Evolutionary conservation across 2,888 invertebrate species (phyloP).

Genomic region (Orchesella flavescens): DNA sequence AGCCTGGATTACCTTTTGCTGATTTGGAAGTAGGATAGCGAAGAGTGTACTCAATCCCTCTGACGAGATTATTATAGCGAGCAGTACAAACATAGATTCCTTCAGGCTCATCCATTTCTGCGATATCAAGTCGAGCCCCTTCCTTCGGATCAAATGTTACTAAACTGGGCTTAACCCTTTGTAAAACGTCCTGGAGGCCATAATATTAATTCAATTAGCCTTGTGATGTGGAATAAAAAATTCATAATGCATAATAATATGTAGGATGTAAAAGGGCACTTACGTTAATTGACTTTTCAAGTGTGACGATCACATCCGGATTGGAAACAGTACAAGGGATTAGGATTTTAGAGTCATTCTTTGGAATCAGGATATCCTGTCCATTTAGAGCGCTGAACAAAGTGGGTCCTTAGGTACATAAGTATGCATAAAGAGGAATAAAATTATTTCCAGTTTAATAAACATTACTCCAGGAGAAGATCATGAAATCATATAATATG

Average conservation of each 20-base stretch:
- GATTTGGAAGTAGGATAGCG: slow-evolving; percentile 28
- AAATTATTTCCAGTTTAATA: background rate
- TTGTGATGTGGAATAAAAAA: background rate
- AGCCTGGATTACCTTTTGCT: background rate
- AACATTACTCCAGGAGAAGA: no score
- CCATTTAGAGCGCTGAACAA: slow-evolving; percentile 65
- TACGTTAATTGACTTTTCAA: slow-evolving; percentile 65
- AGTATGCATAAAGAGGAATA: no score
- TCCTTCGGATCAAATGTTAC: slow-evolving; percentile 60
- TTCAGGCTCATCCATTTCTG: slow-evolving; percentile 61
- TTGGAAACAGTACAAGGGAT: slow-evolving; percentile 70
- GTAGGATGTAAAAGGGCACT: no score
- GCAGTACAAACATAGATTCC: slow-evolving; percentile 68
- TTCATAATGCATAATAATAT: background rate
- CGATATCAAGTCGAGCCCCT: slow-evolving; percentile 54
- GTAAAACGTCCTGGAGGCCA: slow-evolving; percentile 58
- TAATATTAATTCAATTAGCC: background rate
- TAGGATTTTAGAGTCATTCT: slow-evolving; percentile 61
- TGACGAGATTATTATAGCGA: slow-evolving; percentile 53
- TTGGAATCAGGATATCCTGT: slow-evolving; percentile 62
- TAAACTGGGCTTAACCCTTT: slow-evolving; percentile 44
- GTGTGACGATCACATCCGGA: slow-evolving; percentile 63
- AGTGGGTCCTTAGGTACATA: slow-evolving; percentile 56
- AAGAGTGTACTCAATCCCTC: slow-evolving; percentile 65
- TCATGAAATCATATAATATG: no score